Conservation (phyloP, 2,113 vertebrate species). For the Bos javanicus region DNA sequence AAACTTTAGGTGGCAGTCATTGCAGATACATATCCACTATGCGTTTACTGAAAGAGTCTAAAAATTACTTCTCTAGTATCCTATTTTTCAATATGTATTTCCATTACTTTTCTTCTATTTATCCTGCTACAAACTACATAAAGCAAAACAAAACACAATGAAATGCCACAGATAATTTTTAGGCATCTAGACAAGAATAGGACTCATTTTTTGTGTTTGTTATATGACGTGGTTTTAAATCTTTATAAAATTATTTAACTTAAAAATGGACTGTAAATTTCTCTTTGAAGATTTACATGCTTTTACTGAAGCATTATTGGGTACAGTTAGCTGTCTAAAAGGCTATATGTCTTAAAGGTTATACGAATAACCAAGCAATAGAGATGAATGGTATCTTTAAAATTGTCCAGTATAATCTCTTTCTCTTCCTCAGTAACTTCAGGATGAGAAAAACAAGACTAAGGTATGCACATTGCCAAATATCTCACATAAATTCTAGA, state of each 20-base stretch:
- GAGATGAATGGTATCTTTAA: neutral
- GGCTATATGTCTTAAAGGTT: neutral
- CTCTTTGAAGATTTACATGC: neutral
- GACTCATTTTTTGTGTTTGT: neutral
- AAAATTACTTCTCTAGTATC: neutral
- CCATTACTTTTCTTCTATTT: neutral
- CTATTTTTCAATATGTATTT: neutral
- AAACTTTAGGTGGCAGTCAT: neutral
- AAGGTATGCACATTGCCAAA: neutral
- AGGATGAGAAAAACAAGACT: neutral
- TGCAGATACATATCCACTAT: neutral
- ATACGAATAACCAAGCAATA: neutral
- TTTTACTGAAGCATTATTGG: neutral
- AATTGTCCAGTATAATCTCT: neutral
- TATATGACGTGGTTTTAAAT: neutral
- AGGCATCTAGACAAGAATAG: neutral
- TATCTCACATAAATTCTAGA: neutral
- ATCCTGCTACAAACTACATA: neutral
- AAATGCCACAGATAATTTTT: neutral
- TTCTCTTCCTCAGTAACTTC: neutral
- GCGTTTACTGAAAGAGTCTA: neutral
- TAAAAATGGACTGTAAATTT: neutral
- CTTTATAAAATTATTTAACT: neutral
- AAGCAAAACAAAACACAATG: neutral
- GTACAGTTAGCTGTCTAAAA: neutral